Evolutionary conservation across 2,113 vertebrate species (phyloP), one percentile per base, ranked within the genome.

Genomic region (Apodemus sylvaticus): DNA sequence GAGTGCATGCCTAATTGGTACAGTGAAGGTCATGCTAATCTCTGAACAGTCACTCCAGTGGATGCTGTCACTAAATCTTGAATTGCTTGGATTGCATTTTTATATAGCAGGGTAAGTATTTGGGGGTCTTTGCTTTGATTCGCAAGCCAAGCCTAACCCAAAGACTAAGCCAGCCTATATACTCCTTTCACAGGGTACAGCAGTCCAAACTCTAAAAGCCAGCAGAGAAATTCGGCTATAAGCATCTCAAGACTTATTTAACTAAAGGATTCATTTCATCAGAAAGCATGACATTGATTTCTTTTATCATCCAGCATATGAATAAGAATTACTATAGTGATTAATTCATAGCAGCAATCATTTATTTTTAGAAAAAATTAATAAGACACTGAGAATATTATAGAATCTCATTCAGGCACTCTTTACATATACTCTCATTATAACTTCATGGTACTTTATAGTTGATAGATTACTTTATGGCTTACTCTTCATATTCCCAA

Each of bases 301-400:
- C 51, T 97, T 70, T 95, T 79, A 93, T 95, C 95, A 91, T 79
- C 73, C 22, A 89, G 62, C 24, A 19, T 66, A 93, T 74, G 83
- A 89, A 93, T 92, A 95, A 95, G 42, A 96, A 90, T 96, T 76
- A 73, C 86, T 87, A 91, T 39, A 45, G 64, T 86, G 87, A 95
- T 62, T 94, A 96, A 93, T 97, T 86, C 91, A 31, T 94, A 76
- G 74, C 53, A 97, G 64, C 53, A 97, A 76, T 86, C 77, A 76
- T 90, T 93, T 95, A 95, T 88, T 96, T 97, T 93, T 90, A 91
- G 83, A 88, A 95, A 94, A 94, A 96, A 95, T 93, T 93, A 96
- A 94, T 94, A 93, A 96, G 60, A 62, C 48, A 77, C 64, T 86
- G 79, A 93, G 86, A 90, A 31, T 89, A 82, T 78, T 93, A 78